These are phyloP conservation scores for Phorcus lineatus DNA, from an alignment of 2,888 invertebrate genomes.

Conservation along the genomic window DNA sequence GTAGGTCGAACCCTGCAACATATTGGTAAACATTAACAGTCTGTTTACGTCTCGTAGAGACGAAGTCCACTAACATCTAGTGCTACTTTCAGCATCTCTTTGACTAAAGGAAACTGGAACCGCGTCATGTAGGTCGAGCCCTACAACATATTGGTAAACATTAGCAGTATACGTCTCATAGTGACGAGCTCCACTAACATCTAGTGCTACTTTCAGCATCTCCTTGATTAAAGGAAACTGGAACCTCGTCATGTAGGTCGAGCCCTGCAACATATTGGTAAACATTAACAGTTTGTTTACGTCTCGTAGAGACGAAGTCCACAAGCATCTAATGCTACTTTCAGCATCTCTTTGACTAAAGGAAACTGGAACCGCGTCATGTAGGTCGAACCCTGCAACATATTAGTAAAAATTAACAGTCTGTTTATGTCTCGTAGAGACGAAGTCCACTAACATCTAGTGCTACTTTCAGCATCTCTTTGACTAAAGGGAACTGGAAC, in stretches of 20 bases:
- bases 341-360: slow-evolving; percentile 43
- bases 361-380: slow-evolving; percentile 27
- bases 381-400: slow-evolving; percentile 28
- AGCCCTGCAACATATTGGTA: slow-evolving; percentile 34
- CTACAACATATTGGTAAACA: too few species aligned
- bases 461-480: slow-evolving; percentile 42
- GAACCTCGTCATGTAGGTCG: slow-evolving; percentile 18
- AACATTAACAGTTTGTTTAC: too few species aligned
- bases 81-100: slow-evolving; percentile 43
- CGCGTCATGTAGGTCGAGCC: slow-evolving; percentile 20
- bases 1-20: slow-evolving; percentile 33
- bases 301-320: background rate
- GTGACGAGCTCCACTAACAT: slow-evolving; percentile 39
- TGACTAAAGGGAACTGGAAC: slow-evolving; percentile 32
- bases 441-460: slow-evolving; percentile 43
- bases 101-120: slow-evolving; percentile 31
- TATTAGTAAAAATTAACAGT: too few species aligned
- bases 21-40: background rate
- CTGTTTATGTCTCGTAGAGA: slow-evolving; percentile 46
- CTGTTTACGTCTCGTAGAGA: slow-evolving; percentile 50
- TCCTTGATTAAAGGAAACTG: slow-evolving; percentile 39
- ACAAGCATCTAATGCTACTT: slow-evolving; percentile 35
- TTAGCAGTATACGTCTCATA: too few species aligned
- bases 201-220: slow-evolving; percentile 40
- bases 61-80: slow-evolving; percentile 43